Evolutionary conservation across 2,113 vertebrate genomes (phyloP).

Genomic region (Hipposideros armiger): DNA sequence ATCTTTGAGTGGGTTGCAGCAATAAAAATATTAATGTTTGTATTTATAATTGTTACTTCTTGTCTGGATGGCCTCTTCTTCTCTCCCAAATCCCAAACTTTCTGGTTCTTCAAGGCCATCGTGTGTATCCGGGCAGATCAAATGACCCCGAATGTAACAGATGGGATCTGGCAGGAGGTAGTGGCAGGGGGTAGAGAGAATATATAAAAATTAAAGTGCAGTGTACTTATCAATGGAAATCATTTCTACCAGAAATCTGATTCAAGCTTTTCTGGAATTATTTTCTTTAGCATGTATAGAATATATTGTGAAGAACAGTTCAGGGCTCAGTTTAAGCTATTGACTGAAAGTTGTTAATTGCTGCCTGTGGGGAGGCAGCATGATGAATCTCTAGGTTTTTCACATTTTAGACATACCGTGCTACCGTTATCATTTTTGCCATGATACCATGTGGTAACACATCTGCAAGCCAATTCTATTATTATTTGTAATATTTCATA

Average conservation of each 20-base stretch:
- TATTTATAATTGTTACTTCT: neutral
- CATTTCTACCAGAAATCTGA: neutral
- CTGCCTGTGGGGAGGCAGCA: neutral
- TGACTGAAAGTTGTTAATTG: neutral
- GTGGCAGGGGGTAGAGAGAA: neutral
- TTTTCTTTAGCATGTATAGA: neutral
- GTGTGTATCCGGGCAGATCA: neutral
- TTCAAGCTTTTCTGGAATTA: neutral
- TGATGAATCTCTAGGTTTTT: neutral
- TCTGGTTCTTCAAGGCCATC: neutral
- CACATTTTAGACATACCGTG: neutral
- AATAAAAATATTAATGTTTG: neutral
- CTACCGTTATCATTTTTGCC: neutral
- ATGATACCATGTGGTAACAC: neutral
- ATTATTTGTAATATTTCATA: neutral
- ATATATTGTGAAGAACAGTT: neutral
- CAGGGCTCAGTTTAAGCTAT: neutral
- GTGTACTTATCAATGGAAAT: neutral
- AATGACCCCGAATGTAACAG: neutral
- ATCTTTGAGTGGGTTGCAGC: neutral
- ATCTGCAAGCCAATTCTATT: neutral
- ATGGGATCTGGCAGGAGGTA: neutral
- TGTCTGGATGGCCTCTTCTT: neutral
- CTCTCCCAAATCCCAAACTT: neutral
- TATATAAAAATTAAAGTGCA: neutral